Base-by-base conservation (phyloP, 2,888 invertebrate species). In the Noctua fimbriata region DNA sequence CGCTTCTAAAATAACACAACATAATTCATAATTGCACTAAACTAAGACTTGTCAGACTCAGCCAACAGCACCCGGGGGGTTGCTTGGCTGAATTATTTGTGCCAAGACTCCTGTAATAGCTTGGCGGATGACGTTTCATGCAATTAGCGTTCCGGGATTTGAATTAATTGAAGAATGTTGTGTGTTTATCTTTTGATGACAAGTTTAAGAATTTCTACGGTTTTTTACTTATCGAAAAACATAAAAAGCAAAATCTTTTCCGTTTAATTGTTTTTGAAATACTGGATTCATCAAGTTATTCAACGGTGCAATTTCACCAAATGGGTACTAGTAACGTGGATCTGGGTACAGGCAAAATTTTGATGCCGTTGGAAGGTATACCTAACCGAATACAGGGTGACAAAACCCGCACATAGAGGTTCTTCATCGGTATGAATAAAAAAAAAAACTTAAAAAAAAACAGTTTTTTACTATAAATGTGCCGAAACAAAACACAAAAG, bases 101-200 rank as follows among this genome's bases (percentile, higher is more conserved):
- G 88, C 86, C 87, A 73, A 82, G 88, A 84, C 88, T 89, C 82
- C 86, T 87, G 84, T 91, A 90, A 89, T 89, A 89, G 89, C 91
- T 89, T 89, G 90, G 90, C 89, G 88, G 92, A 91, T 91, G 93
- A 92, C 90, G 90, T 90, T 92, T 93, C 90, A 92, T 92, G 89
- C 91, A 92, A 92, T 94, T 92, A 93, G 65, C 36, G 58, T 58
- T 65, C 55, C 63, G 78, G 69, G 82, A 85, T 87, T 88, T 78
- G 75, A 63, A 77, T 81, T 76, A 87, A 82, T 87, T 87, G 73
- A 86, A 88, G 85, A 75, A 75, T 77, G 65, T 75, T 80, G 52
- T 63, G 28, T 41, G 28, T 63, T 73, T 21, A 58, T 55, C 21
- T 66, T 82, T 49, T 24, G 36, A 16, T 32, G 44, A 49, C 41